Base-by-base conservation (phyloP, 2,113 vertebrate genomes). In the Nyctibius bracteatus region DNA sequence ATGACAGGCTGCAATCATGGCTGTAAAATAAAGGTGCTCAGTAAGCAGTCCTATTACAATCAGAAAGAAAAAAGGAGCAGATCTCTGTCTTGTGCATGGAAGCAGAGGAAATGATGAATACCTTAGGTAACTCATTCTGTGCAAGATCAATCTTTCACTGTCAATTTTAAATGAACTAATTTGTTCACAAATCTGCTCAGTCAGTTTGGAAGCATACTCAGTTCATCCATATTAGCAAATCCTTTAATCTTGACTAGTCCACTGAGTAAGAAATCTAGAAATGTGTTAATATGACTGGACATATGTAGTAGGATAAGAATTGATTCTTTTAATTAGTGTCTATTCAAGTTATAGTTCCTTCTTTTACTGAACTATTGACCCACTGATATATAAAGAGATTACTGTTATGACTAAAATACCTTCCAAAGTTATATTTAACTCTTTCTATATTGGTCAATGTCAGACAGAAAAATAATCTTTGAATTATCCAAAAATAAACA, bases 311-410 rank as follows among this genome's bases (percentile, higher is more conserved):
- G 98, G 98, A 98, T 99, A 98, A 98, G 98, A 98, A 98, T 98
- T 99, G 98, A 99, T 99, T 99, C 98, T 99, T 99, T 99, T 99
- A 99, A 99, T 99, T 99, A 99, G 98, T 98, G 98, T 98, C 98
- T 98, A 96, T 97, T 98, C 98, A 98, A 98, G 97, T 98, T 98
- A 98, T 92, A 98, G 94, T 98, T 97, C 94, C 89, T 98, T 97
- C 97, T 97, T 97, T 95, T 97, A 96, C 94, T 98, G 98, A 98
- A 98, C 98, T 98, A 95, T 98, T 98, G 98, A 98, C 98, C 98
- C 93, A 97, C 91, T 96, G 97, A 97, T 98, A 97, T 86, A 97
- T 94, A 96, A 97, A 97, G 97, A 97, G 96, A 97, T 98, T 97
- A 96, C 81, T 95, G 83, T 96, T 98, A 97, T 97, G 92, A 97